phyloP scores from a whole-genome alignment of 2,113 vertebrate species.

The Hemicordylus capensis region DNA sequence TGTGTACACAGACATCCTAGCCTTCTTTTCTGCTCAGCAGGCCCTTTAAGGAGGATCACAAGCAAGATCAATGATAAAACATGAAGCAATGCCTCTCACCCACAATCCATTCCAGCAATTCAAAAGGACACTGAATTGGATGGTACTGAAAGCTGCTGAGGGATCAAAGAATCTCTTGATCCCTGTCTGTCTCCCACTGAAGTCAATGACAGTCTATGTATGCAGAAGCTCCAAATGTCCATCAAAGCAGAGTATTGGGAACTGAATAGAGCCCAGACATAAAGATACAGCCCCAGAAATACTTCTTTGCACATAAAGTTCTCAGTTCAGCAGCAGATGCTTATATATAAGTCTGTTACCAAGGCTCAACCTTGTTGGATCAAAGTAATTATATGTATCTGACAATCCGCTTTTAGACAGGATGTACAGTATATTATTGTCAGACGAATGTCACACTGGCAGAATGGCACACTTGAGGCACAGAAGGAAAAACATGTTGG shows the following conservation, averaged over 20 bases:
- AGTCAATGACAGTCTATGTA: not conserved
- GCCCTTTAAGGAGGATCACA: not conserved
- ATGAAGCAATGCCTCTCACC: not conserved
- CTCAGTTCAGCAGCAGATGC: not conserved
- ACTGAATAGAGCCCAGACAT: not conserved
- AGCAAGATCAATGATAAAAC: too few species aligned
- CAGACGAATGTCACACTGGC: too few species aligned
- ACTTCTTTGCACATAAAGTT: not conserved
- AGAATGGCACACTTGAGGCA: too few species aligned
- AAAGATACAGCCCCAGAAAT: not conserved
- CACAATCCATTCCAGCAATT: not conserved
- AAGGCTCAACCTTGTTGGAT: not conserved
- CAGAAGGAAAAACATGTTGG: too few species aligned
- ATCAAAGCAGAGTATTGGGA: not conserved
- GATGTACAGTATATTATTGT: not conserved
- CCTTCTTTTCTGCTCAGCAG: not conserved
- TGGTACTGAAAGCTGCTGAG: not conserved
- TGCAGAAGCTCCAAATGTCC: not conserved
- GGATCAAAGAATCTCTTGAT: not conserved
- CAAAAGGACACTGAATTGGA: not conserved
- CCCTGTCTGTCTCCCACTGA: not conserved
- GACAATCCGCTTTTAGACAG: not conserved
- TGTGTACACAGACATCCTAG: slow-evolving; percentile 25
- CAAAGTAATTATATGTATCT: not conserved
- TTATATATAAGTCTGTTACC: not conserved